These are phyloP conservation scores for Benthosema pterotum DNA, from an alignment of 2,797 vertebrate species.

Conservation along the genomic window DNA sequence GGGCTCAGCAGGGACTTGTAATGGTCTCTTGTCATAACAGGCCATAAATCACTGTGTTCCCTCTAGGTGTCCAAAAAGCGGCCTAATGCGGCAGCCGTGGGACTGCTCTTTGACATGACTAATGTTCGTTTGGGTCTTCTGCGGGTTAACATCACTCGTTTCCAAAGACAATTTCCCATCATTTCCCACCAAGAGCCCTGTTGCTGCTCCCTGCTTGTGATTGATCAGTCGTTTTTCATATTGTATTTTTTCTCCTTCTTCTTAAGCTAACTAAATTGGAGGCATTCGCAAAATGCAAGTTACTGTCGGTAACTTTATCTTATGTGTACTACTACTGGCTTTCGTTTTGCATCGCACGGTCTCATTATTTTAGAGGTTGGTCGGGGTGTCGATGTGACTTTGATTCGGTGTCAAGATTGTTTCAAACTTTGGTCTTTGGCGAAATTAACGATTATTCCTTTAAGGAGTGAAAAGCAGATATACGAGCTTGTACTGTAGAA, in stretches of 20 bases:
- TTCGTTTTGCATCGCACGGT: too few species aligned
- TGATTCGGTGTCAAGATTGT: too few species aligned
- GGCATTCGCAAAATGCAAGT: conserved; percentile 1
- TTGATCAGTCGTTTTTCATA: conserved; percentile 1
- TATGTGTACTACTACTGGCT: too few species aligned
- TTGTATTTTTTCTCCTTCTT: conserved; percentile 1
- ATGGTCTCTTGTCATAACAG: conserved; percentile 56
- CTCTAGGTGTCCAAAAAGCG: conserved; percentile 34
- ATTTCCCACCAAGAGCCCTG: conserved; percentile 9
- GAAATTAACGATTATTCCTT: too few species aligned
- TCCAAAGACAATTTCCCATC: conserved; percentile 16
- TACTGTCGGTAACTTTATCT: not conserved
- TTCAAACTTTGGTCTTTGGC: too few species aligned
- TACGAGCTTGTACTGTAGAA: too few species aligned
- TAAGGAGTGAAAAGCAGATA: too few species aligned
- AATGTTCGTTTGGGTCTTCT: conserved; percentile 37
- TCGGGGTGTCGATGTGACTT: too few species aligned
- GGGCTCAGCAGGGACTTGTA: conserved; percentile 40
- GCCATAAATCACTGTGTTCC: conserved; percentile 54
- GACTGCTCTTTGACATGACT: conserved; percentile 34
- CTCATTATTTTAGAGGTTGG: too few species aligned
- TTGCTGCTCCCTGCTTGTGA: not conserved
- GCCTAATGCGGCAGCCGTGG: conserved; percentile 30
- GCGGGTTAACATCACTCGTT: conserved; percentile 23
- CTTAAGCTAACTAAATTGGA: not conserved